Evolutionary conservation across 2,113 vertebrate species (phyloP), one percentile per base, ranked within the genome.

Genomic region (Pagrus major): DNA sequence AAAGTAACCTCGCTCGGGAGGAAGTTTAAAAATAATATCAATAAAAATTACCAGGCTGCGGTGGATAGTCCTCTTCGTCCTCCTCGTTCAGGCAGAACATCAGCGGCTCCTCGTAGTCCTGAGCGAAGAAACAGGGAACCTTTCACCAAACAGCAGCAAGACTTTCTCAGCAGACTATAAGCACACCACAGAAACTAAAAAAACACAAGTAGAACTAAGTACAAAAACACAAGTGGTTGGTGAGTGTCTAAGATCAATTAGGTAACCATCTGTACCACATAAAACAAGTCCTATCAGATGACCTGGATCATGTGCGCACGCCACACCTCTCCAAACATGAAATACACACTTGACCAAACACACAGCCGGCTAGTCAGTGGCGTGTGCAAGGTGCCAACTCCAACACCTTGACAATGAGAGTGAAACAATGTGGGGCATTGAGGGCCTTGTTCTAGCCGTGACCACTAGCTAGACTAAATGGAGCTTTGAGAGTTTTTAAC

Each of bases 71-170:
- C 20, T 91, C 89, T 44, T 88, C 89, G 0, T 89, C 87, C 60
- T 88, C 90, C 79, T 88, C 90, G 59, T 89, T 93, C 60, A 94
- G 69, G 72, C 85, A 86, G 70, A 93, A 93, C 88, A 91, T 92
- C 41, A 93, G 87, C 9, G 76, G 80, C 71, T 93, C 91, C 76
- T 92, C 91, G 14, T 73, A 77, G 76, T 78, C 91, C 90, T 92
- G 83, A 29, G 80, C 7, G 35, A 64, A 86, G 74, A 89, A 87
- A 86, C 68, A 80, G 59, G 60, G 65, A 67, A 64, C 37, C 49
- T 69, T 88, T 89, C n/a, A 86, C 4, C 0, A 18, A 71, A 78
- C 23, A 76, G 37, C 65, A 58, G 42, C 25, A 12, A 79, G 41
- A 59, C 49, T n/a, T 86, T 71, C 49, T 56, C 86, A 51, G 65